phyloP scores from a whole-genome alignment of 2,797 vertebrate genomes.

The Eidolon dupreanum region DNA sequence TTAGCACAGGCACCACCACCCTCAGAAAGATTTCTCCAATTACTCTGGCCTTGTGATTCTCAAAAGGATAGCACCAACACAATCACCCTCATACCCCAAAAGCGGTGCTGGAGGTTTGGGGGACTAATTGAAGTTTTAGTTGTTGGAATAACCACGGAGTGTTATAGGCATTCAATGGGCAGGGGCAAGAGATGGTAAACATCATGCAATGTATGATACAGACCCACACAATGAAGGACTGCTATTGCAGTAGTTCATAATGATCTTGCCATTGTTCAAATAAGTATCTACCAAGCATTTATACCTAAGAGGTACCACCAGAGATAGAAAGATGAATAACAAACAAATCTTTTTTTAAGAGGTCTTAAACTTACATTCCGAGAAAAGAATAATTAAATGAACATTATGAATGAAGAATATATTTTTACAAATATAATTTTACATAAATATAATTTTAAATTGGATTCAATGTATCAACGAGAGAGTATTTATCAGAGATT shows the following conservation, averaged over 20 bases:
- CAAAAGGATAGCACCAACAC: not conserved
- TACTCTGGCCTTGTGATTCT: not conserved
- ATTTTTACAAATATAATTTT: not conserved
- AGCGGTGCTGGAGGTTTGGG: not conserved
- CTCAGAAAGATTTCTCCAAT: not conserved
- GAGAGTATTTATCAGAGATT: not conserved
- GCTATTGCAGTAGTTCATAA: not conserved
- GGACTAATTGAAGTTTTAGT: not conserved
- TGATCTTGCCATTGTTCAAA: not conserved
- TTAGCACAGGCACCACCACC: not conserved
- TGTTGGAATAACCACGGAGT: not conserved
- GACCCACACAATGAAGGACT: not conserved
- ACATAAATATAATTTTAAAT: not conserved
- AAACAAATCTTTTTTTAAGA: not conserved
- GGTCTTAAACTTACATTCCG: slow-evolving; percentile 17
- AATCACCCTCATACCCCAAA: not conserved
- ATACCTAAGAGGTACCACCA: not conserved
- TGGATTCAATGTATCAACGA: not conserved
- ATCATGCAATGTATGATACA: not conserved
- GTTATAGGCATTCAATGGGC: not conserved
- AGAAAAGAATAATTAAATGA: slow-evolving; percentile 13
- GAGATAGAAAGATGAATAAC: not conserved
- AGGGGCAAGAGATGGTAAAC: not conserved
- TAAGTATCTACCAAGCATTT: not conserved
- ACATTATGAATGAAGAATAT: not conserved